Base-by-base conservation (phyloP, 2,888 invertebrate genomes). In the Drosophila recens region DNA sequence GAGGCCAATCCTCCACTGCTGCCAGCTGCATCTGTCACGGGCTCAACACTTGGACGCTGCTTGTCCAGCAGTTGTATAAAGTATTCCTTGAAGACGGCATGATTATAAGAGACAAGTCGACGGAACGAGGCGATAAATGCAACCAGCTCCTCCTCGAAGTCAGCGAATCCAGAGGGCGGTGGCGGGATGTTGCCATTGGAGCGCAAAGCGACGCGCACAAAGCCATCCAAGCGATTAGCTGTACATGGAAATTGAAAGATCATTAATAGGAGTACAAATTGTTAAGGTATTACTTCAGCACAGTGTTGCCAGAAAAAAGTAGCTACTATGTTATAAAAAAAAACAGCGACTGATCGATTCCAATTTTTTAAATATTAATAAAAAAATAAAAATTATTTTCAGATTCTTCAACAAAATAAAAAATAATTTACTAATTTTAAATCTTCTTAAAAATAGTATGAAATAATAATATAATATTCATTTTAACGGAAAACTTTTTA, bases 51-150 rank as follows among this genome's bases (percentile, higher is more conserved):
- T 3, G 42, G 13, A 6, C 46, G 64, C 27, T 62, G 64, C 15
- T 65, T 90, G n/a, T n/a, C 46, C 57, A 93, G 83, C 27, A 93
- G 72, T 67, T 91, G 80, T 27, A 87, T 72, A 56, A 92, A 92
- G 72, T 92, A 91, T 59, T 92, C 92, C 3, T 92, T 91, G 54
- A 92, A 93, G 2, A 93, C 93, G 10, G 92, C 91, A 69, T 93
- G 92, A 75, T 93, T 93, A 68, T 93, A 93, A 49, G 88, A 86
- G 45, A 93, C 90, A 10, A 93, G 81, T 10, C 92, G 91, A 42
- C 91, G 91, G 15, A 93, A 87, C 8, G 91, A 90, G 68, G 84
- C 86, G 4, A 90, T 87, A 73, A 91, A 90, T 51, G 84, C 87
- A 67, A 91, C 90, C 46, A 93, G 67, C 62, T 92, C 92, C 33